Percentiles rank a stretch among this genome's conserved stretches.
phyloP scores from a whole-genome alignment of 2,888 invertebrate species.

The Lasioglossum oenotherae region DNA sequence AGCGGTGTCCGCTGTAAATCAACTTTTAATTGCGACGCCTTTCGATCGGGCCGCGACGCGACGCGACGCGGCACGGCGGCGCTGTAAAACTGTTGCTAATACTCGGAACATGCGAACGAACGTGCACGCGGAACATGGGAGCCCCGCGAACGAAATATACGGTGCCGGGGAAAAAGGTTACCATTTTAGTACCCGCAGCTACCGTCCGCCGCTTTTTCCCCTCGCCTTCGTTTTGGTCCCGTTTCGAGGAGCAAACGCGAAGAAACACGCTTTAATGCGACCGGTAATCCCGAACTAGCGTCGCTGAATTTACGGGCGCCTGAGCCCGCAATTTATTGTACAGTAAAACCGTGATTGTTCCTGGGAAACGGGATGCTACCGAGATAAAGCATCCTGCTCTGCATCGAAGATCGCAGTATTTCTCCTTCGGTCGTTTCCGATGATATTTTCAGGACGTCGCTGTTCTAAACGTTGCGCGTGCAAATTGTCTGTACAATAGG shows the following conservation, averaged over 20 bases:
- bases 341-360: conserved; percentile 9
- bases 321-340: conserved; percentile 6
- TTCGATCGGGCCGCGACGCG: conserved; percentile 15
- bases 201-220: background rate
- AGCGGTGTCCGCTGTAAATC: conserved; percentile 48
- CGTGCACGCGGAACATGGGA: background rate
- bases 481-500: too few relatives aligned
- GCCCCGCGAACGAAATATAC: background rate
- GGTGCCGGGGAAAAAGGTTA: background rate
- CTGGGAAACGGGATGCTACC: background rate
- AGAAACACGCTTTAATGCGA: conserved; percentile 4
- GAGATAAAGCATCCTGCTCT: conserved; percentile 2
- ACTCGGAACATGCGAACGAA: background rate
- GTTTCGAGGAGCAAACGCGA: background rate
- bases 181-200: background rate
- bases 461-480: background rate
- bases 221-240: background rate
- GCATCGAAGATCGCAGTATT: background rate
- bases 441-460: background rate
- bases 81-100: conserved; percentile 46
- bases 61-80: background rate
- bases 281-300: conserved; percentile 3
- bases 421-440: background rate
- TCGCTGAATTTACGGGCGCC: conserved; percentile 5
- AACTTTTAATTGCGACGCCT: conserved; percentile 57